phyloP scores from a whole-genome alignment of 2,113 vertebrate species.

The Ictidomys tridecemlineatus region DNA sequence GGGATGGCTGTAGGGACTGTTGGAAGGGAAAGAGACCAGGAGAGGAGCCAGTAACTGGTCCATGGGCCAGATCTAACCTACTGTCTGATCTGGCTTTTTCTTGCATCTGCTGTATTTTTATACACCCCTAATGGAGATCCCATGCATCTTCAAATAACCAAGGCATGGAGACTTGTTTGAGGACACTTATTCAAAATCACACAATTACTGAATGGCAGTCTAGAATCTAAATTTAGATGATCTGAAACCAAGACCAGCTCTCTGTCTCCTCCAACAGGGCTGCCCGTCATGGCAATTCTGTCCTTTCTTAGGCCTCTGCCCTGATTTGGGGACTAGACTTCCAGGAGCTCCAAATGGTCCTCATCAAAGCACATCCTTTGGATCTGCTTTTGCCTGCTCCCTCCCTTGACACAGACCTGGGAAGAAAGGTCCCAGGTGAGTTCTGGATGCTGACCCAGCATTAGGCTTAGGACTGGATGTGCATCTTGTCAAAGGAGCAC shows the following conservation, averaged over 20 bases:
- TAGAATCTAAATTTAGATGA: background rate
- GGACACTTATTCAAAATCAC: background rate
- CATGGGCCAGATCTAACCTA: background rate
- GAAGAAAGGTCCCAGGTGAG: background rate
- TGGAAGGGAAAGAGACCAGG: background rate
- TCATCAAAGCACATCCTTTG: background rate
- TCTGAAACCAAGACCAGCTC: background rate
- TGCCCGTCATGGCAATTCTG: background rate
- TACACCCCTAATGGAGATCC: background rate
- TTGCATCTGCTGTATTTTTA: background rate
- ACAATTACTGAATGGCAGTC: background rate
- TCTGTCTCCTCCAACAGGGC: background rate
- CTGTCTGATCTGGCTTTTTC: background rate
- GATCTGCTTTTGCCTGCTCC: background rate
- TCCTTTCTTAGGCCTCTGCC: background rate
- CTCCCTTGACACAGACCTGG: background rate
- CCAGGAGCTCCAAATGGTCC: background rate
- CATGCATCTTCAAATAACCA: background rate
- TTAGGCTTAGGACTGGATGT: background rate
- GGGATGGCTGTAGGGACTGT: background rate
- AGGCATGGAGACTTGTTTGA: background rate
- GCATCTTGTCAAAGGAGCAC: background rate
- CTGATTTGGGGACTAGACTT: background rate
- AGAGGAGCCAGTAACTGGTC: background rate
- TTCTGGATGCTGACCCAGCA: background rate